phyloP scores from a whole-genome alignment of 2,113 vertebrate species.

The Thryonomys swinderianus region DNA sequence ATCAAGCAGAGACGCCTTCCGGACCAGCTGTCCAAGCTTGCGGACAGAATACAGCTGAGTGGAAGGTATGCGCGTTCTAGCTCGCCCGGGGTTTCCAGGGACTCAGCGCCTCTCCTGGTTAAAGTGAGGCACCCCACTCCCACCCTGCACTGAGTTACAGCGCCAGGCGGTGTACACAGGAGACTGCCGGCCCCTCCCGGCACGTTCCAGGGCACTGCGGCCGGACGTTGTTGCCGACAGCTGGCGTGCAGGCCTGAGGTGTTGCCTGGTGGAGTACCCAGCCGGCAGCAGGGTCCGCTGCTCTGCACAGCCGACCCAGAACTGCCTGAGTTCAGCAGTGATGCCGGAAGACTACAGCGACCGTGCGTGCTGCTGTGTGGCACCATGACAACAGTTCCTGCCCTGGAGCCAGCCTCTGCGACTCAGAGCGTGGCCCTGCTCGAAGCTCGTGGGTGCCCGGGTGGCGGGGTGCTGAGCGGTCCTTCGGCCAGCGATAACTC shows the following conservation, averaged over 20 bases:
- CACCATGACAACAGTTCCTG: neutral
- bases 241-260: rapidly evolving
- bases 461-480: neutral
- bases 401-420: neutral
- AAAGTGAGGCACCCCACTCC: neutral
- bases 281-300: neutral
- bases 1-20: conserved; percentile 97
- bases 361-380: neutral
- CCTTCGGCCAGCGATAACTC: neutral
- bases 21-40: conserved; percentile 98
- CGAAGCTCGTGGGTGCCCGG: neutral
- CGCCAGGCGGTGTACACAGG: neutral
- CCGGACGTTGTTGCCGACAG: rapidly evolving
- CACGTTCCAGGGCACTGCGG: neutral
- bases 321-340: neutral
- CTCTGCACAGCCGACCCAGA: neutral
- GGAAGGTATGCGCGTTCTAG: conserved; percentile 89
- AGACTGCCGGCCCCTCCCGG: neutral
- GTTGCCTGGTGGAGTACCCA: rapidly evolving
- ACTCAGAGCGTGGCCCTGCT: neutral
- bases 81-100: neutral
- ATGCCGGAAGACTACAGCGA: neutral
- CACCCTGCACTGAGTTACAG: neutral
- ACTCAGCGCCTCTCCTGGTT: neutral
- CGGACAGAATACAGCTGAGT: conserved; percentile 97